Evolutionary conservation across 2,113 vertebrate species (phyloP).

Genomic region (Malurus elegans): DNA sequence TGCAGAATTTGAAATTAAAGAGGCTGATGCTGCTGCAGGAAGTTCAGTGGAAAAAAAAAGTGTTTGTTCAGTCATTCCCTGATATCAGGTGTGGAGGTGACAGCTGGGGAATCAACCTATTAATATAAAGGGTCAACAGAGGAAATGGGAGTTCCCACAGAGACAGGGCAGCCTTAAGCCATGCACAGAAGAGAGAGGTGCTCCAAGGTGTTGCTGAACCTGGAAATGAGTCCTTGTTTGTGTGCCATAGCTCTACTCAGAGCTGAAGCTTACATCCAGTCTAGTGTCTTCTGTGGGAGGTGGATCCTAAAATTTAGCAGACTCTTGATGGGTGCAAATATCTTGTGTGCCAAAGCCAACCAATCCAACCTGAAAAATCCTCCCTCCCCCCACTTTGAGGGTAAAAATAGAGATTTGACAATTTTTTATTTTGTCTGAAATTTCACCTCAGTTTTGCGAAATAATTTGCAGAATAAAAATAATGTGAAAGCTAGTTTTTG

Average conservation of each 20-base stretch:
- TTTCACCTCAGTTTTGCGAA: neutral
- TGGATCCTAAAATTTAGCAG: neutral
- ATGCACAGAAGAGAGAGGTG: neutral
- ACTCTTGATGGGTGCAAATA: neutral
- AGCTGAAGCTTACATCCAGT: neutral
- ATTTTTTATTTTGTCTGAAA: neutral
- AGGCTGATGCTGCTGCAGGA: neutral
- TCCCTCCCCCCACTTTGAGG: accelerated
- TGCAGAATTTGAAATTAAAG: neutral
- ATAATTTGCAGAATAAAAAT: neutral
- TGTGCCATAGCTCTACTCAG: neutral
- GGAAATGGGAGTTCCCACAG: neutral
- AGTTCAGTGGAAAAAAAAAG: accelerated
- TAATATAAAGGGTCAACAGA: neutral
- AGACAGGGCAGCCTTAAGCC: neutral
- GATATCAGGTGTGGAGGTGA: neutral
- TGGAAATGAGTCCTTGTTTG: neutral
- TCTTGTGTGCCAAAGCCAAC: neutral
- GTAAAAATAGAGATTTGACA: neutral
- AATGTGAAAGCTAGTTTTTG: neutral
- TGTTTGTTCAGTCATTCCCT: neutral
- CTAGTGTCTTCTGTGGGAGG: neutral
- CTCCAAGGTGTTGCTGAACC: neutral
- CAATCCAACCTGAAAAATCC: neutral
- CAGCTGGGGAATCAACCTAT: neutral